Evolutionary conservation across 2,113 vertebrate species (phyloP).

Genomic region (Bufo gargarizans): DNA sequence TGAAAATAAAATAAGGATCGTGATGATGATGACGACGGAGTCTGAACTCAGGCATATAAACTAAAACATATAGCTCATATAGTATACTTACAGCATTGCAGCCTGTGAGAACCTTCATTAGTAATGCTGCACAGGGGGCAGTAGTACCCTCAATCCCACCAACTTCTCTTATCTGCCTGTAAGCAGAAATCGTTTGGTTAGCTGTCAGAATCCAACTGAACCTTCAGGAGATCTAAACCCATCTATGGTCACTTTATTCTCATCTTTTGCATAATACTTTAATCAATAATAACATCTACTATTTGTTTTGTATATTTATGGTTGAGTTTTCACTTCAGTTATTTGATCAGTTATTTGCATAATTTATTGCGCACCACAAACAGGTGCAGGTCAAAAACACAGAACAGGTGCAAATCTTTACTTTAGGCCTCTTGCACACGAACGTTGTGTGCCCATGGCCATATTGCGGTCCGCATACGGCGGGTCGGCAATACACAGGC

Average conservation of each 20-base stretch:
- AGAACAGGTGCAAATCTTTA: too few species aligned
- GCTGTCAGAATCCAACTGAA: neutral
- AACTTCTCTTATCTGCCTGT: constrained; percentile 73
- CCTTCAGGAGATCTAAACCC: too few species aligned
- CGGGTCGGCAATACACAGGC: too few species aligned
- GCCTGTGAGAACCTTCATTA: constrained; percentile 90
- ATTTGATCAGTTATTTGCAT: too few species aligned
- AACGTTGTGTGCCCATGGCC: too few species aligned
- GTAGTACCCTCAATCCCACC: constrained; percentile 64
- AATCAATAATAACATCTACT: neutral
- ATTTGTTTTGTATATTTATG: too few species aligned
- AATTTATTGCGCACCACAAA: too few species aligned
- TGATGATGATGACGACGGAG: neutral
- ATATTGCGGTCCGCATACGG: too few species aligned
- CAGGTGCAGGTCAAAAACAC: too few species aligned
- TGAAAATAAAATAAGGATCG: constrained; percentile 36
- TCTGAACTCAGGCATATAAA: neutral
- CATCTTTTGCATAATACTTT: neutral
- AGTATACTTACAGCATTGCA: constrained; percentile 78
- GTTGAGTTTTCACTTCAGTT: too few species aligned
- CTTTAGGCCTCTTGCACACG: too few species aligned
- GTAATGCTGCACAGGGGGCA: constrained; percentile 70
- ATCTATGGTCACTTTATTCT: too few species aligned
- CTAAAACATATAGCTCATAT: neutral
- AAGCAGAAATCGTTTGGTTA: constrained; percentile 16